Evolutionary conservation across 2,113 vertebrate genomes (phyloP).

Genomic region (Thamnaconus septentrionalis): DNA sequence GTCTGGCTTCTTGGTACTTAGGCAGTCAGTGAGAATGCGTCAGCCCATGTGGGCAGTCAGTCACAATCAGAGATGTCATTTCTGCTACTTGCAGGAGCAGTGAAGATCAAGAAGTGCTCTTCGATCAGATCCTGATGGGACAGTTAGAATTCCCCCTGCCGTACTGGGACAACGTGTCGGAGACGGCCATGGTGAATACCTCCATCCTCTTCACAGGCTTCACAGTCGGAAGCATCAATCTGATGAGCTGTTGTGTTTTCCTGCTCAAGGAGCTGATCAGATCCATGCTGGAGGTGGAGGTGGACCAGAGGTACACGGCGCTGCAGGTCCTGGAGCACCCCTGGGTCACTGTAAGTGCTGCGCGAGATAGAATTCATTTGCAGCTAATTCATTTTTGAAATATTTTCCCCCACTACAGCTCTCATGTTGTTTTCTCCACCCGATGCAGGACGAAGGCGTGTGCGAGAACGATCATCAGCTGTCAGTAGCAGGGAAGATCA

Average conservation of each 20-base stretch:
- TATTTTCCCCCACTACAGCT: background rate
- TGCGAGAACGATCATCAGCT: conserved; percentile 94
- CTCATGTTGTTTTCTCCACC: conserved; percentile 8
- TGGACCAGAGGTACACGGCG: conserved; percentile 91
- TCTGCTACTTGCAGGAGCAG: conserved; percentile 79
- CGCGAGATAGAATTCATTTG: background rate
- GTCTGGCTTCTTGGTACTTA: background rate
- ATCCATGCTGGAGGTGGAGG: conserved; percentile 95
- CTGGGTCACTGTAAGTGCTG: conserved; percentile 93
- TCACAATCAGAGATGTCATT: background rate
- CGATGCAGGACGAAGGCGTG: conserved; percentile 86
- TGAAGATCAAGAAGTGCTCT: conserved; percentile 95
- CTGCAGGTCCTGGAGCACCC: conserved; percentile 94
- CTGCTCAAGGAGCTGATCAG: conserved; percentile 87
- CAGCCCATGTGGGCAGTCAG: no score
- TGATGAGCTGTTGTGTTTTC: background rate
- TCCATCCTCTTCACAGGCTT: background rate
- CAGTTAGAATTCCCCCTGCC: conserved; percentile 95
- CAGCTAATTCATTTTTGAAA: background rate
- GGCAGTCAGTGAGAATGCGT: no score
- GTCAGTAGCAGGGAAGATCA: conserved; percentile 97
- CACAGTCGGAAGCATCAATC: background rate
- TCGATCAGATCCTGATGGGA: conserved; percentile 97
- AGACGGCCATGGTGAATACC: conserved; percentile 87
- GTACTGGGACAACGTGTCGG: conserved; percentile 97